phyloP scores from a whole-genome alignment of 2,113 vertebrate species.

The Ceyx melanurus region DNA sequence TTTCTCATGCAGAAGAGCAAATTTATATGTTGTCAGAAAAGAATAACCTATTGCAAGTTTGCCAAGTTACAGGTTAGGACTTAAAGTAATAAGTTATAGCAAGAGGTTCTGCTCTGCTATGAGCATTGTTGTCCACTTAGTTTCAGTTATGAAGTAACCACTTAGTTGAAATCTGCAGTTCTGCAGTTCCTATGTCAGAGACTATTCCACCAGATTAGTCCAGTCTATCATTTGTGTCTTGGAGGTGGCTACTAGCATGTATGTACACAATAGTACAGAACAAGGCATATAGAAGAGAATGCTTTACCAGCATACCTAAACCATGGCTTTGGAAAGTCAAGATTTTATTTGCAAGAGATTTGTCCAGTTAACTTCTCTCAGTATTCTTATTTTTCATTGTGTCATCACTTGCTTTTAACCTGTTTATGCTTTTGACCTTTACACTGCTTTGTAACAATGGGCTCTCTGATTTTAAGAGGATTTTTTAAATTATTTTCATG shows the following conservation, averaged over 20 bases:
- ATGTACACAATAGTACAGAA: background rate
- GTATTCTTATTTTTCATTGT: background rate
- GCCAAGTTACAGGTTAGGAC: background rate
- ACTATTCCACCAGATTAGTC: background rate
- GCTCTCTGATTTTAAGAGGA: background rate
- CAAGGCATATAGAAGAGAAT: background rate
- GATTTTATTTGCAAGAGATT: background rate
- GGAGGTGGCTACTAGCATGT: background rate
- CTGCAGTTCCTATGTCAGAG: background rate
- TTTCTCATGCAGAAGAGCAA: background rate
- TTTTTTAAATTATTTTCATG: background rate
- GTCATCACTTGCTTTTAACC: background rate
- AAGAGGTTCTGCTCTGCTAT: background rate
- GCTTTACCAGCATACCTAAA: background rate
- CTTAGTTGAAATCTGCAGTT: background rate
- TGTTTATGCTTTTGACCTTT: background rate
- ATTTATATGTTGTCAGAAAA: background rate
- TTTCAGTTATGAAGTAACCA: background rate
- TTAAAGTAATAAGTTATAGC: background rate
- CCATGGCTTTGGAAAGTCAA: background rate
- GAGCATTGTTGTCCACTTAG: background rate
- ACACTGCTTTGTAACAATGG: background rate
- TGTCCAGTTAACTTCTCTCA: background rate
- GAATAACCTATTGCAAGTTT: background rate
- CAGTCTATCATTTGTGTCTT: accelerated